These are phyloP conservation scores for Lutraria lutraria DNA, from an alignment of 2,888 invertebrate genomes.

Conservation along the genomic window DNA sequence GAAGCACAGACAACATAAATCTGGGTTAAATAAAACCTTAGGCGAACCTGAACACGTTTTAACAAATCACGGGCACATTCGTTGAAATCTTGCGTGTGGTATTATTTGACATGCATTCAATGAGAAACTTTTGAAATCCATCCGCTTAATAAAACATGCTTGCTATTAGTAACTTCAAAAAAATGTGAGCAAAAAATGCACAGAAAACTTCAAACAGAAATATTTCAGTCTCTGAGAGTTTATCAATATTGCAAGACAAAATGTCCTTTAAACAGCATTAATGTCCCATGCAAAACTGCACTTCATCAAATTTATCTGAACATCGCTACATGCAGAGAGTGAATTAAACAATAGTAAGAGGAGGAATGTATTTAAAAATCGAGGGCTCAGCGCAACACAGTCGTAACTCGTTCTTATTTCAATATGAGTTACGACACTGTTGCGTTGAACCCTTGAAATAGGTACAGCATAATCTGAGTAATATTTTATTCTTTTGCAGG, in stretches of 20 bases:
- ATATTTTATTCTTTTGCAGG: neutral
- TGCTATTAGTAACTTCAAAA: neutral
- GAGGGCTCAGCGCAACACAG: no score
- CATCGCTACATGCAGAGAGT: neutral
- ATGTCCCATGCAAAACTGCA: constrained; percentile 15
- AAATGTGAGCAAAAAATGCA: neutral
- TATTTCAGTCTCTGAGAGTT: neutral
- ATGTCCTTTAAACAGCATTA: neutral
- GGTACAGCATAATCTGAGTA: neutral
- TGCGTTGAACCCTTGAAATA: no score
- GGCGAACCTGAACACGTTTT: neutral
- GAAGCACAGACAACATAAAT: constrained; percentile 22
- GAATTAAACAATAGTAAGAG: neutral
- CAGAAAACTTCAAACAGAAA: constrained; percentile 1
- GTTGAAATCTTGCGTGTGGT: neutral
- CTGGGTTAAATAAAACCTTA: constrained; percentile 7
- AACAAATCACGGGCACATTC: neutral
- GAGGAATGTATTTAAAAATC: no score
- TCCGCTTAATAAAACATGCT: neutral
- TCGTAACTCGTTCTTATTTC: no score
- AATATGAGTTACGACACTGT: no score
- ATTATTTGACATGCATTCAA: constrained; percentile 20
- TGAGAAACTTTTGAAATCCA: no score
- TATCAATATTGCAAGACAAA: constrained; percentile 2
- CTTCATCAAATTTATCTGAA: neutral